Percentiles rank a stretch among this genome's conserved stretches.
phyloP scores from a whole-genome alignment of 30 jellyfish, hydroid and myxozoan genomes.

The Catostylus mosaicus region DNA sequence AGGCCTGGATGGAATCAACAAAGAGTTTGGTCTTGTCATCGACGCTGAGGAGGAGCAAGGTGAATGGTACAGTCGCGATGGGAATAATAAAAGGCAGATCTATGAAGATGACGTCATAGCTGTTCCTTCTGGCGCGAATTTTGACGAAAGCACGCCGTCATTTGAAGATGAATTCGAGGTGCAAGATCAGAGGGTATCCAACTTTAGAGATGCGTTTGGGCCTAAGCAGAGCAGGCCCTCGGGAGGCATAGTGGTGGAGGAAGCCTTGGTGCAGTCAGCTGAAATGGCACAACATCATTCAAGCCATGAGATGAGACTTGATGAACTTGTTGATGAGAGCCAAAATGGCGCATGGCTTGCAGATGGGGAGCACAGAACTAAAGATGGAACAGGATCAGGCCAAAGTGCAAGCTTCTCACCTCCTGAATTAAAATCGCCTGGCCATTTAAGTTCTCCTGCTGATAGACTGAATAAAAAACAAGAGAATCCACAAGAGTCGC shows the following conservation, averaged over 20 bases:
- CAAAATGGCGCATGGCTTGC: background rate
- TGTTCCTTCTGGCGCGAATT: background rate
- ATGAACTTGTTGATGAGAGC: slow-evolving; percentile 51
- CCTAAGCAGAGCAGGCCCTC: background rate
- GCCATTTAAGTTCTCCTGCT: too few species aligned
- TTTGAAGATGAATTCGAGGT: background rate
- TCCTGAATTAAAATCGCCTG: background rate
- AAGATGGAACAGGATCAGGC: background rate
- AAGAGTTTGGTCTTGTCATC: slow-evolving; percentile 38
- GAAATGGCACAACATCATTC: slow-evolving; percentile 16
- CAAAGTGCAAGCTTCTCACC: background rate
- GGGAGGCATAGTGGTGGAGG: slow-evolving; percentile 16
- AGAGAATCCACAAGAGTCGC: background rate
- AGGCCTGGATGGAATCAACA: slow-evolving; percentile 66
- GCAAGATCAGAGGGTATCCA: background rate
- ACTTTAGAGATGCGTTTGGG: background rate
- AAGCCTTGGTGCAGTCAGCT: slow-evolving; percentile 21
- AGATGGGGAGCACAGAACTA: background rate
- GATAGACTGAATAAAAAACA: background rate
- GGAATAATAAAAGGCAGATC: too few species aligned
- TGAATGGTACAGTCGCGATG: background rate
- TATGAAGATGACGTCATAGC: slow-evolving; percentile 3
- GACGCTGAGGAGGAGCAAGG: background rate
- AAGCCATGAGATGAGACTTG: slow-evolving; percentile 53
- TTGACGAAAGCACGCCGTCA: background rate